Conservation (phyloP, 2,888 invertebrate species). For the Cylindroiulus punctatus region DNA sequence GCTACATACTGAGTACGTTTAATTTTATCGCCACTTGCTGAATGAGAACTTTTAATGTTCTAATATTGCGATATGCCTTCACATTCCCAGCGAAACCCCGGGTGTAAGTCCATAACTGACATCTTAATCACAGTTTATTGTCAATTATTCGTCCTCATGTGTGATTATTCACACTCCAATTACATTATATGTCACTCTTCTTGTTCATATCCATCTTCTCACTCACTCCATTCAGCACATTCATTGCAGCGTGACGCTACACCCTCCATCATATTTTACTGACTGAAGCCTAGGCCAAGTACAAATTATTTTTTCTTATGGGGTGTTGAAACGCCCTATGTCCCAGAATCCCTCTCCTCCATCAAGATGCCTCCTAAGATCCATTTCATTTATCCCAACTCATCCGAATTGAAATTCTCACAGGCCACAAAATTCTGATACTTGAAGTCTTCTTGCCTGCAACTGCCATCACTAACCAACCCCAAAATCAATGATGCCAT, state of each 20-base stretch:
- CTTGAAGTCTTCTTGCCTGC: background rate
- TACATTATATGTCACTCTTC: background rate
- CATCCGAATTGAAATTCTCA: slow-evolving; percentile 10
- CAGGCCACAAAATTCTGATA: slow-evolving; percentile 23
- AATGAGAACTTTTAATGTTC: slow-evolving; percentile 1
- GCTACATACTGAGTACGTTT: background rate
- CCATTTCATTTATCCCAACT: slow-evolving; percentile 35
- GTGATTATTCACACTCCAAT: slow-evolving; percentile 49
- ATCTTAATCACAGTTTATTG: slow-evolving; percentile 51
- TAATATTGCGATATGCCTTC: background rate
- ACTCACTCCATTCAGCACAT: background rate
- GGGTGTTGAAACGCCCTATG: background rate
- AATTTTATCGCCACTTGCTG: slow-evolving; percentile 8
- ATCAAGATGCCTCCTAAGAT: slow-evolving; percentile 21
- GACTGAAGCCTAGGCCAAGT: background rate
- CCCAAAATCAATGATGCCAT: slow-evolving; percentile 42
- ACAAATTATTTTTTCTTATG: background rate
- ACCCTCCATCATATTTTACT: background rate
- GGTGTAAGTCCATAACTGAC: slow-evolving; percentile 6
- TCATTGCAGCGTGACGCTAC: background rate
- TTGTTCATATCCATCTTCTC: background rate
- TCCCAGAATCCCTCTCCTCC: background rate
- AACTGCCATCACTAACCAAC: slow-evolving; percentile 22
- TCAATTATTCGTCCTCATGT: slow-evolving; percentile 50
- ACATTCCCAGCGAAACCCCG: background rate